Base-by-base conservation (phyloP, 1,140 invertebrate species). In the Drosophila saltans region DNA sequence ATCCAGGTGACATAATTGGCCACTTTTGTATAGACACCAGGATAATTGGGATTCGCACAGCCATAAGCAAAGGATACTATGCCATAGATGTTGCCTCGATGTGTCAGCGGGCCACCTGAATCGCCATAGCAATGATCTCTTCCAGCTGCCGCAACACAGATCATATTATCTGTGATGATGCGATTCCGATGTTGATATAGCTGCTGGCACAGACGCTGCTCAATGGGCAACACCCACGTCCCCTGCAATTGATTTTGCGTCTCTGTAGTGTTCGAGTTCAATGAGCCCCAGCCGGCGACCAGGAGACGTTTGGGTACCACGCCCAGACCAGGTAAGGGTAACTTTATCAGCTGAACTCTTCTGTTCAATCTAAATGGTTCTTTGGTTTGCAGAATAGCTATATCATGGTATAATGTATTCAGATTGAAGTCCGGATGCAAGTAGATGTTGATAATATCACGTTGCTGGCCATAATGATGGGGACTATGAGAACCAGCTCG, bases 41-140 rank as follows among this genome's bases (percentile, higher is more conserved):
- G 94, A 65, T 89, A 92, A 1, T 91, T 79, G 0, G 93, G 91
- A 41, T 92, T 75, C 0, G 92, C 94, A 78, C 95, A 96, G 1
- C 93, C 93, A 41, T 92, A 91, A 28, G 95, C 95, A 93, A 94
- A 95, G 26, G 94, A 95, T 0, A 95, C 93, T 28, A 95, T 89
- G 10, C 95, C 95, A 59, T 91, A 84, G 55, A 90, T 70, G 1
- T 36, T 70, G 16, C 82, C 73, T 1, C 85, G 43, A 21, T 67
- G 62, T 8, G 92, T 73, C 36, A 93, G 76, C 8, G 93, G 92
- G 6, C 93, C 93, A 16, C 93, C 93, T 1, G 93, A 93, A 63
- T 94, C 93, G 0, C 91, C 81, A 43, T 78, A 68, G 43, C 88
- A 91, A 6, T 72, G 61, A 59, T 90, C 86, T 9, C 92, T 90